Base-by-base conservation (phyloP, 2,113 vertebrate genomes). In the Nibea albiflora region DNA sequence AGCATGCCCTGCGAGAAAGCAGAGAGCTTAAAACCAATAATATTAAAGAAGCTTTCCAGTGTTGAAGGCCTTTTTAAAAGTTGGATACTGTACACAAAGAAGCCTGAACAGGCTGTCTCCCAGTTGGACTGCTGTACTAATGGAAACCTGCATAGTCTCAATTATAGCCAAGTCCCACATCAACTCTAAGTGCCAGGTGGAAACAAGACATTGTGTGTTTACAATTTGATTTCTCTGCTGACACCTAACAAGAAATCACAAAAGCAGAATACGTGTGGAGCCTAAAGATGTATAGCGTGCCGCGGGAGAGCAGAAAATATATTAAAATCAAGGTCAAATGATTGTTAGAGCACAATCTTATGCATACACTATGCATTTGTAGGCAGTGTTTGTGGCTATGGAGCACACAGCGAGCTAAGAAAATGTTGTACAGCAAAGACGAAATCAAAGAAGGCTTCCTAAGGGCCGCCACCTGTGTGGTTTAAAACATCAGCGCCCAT, bases 141-240 rank as follows among this genome's bases (percentile, higher is more conserved):
- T 89, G 76, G 83, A 86, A 88, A 81, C 47, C 73, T 89, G 84
- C 78, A 83, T 68, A 50, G 71, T 82, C 76, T 87, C 82, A 90
- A 84, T 86, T 84, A 89, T 80, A 76, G 66, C 70, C 56, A 80
- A 81, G 63, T 66, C 86, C 81, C 80, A 87, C 50, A 79, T 89
- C 74, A 77, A 68, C 76, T 78, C 54, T 75, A 57, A 78, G 73
- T 89, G 87, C 77, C 88, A 83, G 75, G 64, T 86, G 80, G 83
- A 89, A 88, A 81, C 73, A 60, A 86, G 39, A 71, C 58, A 77
- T 68, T 79, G 56, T 73, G 66, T 85, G 88, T 89, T 85, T 80
- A 90, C 75, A 82, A 73, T 89, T 80, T 63, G 49, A 85, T 85
- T 83, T 76, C 56, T 88, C 80, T 79, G 1, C 68, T 61, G 82